phyloP scores from a whole-genome alignment of 1,140 invertebrate species.

The Mercenaria mercenaria region DNA sequence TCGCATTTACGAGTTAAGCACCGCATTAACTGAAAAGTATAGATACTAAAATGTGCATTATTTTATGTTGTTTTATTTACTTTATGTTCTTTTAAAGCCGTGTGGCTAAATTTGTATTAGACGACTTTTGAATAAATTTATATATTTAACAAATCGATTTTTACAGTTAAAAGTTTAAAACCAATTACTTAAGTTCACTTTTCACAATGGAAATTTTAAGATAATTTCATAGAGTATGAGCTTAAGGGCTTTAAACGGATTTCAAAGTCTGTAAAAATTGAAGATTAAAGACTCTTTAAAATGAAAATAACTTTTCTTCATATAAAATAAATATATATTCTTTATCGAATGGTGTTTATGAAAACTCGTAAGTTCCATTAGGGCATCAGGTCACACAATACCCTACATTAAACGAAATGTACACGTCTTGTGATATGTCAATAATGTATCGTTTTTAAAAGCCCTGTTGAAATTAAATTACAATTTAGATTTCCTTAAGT shows the following conservation, averaged over 20 bases:
- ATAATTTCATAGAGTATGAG: constrained; percentile 15
- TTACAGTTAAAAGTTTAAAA: background rate
- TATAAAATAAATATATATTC: background rate
- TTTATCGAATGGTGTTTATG: too few species aligned
- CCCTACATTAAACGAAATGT: background rate
- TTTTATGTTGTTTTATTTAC: too few species aligned
- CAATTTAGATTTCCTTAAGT: too few species aligned
- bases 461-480: background rate
- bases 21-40: too few species aligned
- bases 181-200: constrained; percentile 42
- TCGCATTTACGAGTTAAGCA: too few species aligned
- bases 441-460: background rate
- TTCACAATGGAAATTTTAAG: background rate
- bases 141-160: constrained; percentile 6
- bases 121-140: background rate
- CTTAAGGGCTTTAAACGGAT: constrained; percentile 25
- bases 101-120: background rate
- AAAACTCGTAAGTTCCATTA: background rate
- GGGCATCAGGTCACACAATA: background rate
- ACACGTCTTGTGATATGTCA: background rate
- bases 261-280: constrained; percentile 1
- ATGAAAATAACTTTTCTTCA: background rate
- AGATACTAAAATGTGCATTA: too few species aligned
- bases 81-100: background rate
- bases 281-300: constrained; percentile 17